Evolutionary conservation across 2,113 vertebrate genomes (phyloP).

Genomic region (Bubo bubo): DNA sequence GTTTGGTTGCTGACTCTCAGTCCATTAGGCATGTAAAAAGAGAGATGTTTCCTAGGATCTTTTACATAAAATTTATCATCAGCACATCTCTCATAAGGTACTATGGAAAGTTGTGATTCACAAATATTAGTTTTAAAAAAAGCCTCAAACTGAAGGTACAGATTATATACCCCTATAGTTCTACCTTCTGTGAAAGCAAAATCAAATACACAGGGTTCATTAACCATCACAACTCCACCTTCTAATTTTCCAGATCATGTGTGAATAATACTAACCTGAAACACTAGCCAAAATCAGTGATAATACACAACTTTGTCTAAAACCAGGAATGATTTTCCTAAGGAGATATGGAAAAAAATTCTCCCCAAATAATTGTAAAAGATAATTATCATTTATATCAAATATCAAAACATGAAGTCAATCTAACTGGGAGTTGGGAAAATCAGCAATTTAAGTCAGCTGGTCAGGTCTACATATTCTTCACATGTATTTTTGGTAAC

Average conservation of each 20-base stretch:
- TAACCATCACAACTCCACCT: background rate
- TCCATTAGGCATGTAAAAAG: background rate
- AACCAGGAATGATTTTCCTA: background rate
- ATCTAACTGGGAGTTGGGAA: background rate
- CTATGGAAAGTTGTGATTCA: background rate
- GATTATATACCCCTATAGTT: background rate
- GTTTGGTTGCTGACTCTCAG: background rate
- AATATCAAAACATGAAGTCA: background rate
- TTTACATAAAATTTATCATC: background rate
- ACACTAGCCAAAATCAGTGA: background rate
- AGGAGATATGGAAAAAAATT: background rate
- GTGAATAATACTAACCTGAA: background rate
- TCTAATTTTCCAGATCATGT: background rate
- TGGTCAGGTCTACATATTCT: background rate
- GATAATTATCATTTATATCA: background rate
- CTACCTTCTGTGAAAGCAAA: background rate
- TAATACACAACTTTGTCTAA: background rate
- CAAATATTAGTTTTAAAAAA: background rate
- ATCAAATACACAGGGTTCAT: background rate
- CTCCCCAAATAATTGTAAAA: background rate
- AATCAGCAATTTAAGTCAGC: background rate
- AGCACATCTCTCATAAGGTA: background rate
- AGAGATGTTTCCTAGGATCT: background rate
- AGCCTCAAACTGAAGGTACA: background rate
- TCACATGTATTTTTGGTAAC: background rate